phyloP scores from a whole-genome alignment of 2,113 vertebrate species.

The Synodontis membranacea region DNA sequence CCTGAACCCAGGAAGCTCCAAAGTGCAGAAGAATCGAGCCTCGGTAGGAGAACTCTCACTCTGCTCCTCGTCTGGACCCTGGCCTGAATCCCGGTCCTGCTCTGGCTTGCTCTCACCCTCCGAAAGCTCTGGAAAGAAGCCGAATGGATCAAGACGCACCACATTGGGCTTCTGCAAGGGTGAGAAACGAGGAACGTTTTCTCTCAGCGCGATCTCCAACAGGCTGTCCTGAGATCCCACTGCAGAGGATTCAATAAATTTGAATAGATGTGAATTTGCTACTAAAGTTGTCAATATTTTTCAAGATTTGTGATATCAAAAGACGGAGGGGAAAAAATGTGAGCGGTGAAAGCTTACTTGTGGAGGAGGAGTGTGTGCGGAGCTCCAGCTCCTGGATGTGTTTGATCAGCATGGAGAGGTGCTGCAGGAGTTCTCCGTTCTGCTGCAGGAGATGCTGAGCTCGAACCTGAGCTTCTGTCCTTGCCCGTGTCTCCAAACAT shows the following conservation, averaged over 20 bases:
- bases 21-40: slow-evolving; percentile 79
- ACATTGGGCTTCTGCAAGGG: slow-evolving; percentile 79
- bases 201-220: slow-evolving; percentile 93
- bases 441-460: slow-evolving; percentile 94
- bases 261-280: background rate
- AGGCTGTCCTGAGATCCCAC: slow-evolving; percentile 96
- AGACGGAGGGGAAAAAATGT: background rate
- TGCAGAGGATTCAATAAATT: slow-evolving; percentile 55
- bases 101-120: slow-evolving; percentile 56
- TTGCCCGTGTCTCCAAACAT: slow-evolving; percentile 82
- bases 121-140: slow-evolving; percentile 73
- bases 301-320: background rate
- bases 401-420: slow-evolving; percentile 91
- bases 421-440: slow-evolving; percentile 93
- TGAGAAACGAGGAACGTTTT: slow-evolving; percentile 76
- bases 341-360: slow-evolving; percentile 74
- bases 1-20: slow-evolving; percentile 90
- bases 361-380: slow-evolving; percentile 79
- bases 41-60: slow-evolving; percentile 61
- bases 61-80: slow-evolving; percentile 48
- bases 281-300: background rate
- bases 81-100: slow-evolving; percentile 58
- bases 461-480: slow-evolving; percentile 87
- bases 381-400: slow-evolving; percentile 96
- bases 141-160: slow-evolving; percentile 86